A percentile compares a stretch with the other conserved stretches of the same genome.
Conservation (phyloP, 2,888 invertebrate species). For the Zelleria hepariella region DNA sequence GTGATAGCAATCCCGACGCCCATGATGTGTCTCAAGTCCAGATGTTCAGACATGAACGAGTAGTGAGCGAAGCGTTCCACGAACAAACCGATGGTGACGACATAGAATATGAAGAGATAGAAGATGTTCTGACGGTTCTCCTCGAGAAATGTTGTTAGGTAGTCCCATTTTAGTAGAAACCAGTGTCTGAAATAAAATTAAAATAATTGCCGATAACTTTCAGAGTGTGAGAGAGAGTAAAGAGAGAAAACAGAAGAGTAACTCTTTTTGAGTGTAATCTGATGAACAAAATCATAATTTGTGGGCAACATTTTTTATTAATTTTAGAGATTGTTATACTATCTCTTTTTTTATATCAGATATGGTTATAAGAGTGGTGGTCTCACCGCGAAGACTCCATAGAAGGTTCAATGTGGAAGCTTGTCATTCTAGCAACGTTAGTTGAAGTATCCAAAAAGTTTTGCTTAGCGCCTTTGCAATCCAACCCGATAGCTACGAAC, state of each 20-base stretch:
- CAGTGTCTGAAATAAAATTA: conserved; percentile 68
- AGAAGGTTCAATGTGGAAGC: conserved; percentile 90
- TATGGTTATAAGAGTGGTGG: background rate
- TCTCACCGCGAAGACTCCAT: conserved; percentile 74
- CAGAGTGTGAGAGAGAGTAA: background rate
- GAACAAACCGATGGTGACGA: conserved; percentile 94
- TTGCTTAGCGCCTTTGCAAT: conserved; percentile 95
- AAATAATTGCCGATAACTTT: conserved; percentile 2
- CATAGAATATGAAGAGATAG: conserved; percentile 94
- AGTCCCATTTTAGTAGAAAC: conserved; percentile 86
- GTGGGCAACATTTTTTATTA: too few species aligned
- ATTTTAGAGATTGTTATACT: too few species aligned
- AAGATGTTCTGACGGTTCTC: conserved; percentile 97
- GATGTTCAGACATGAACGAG: conserved; percentile 96
- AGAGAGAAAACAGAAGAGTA: too few species aligned
- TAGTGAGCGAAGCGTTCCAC: conserved; percentile 96
- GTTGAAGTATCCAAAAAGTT: conserved; percentile 95
- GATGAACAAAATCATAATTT: too few species aligned
- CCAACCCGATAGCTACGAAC: conserved; percentile 93
- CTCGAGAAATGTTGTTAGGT: conserved; percentile 91
- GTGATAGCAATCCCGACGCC: conserved; percentile 97
- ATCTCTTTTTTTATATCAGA: too few species aligned
- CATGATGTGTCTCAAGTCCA: conserved; percentile 96
- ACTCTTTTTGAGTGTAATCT: too few species aligned
- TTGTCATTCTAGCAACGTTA: conserved; percentile 95